Evolutionary conservation across 2,888 invertebrate species (phyloP).

Genomic region (Pandemis heparana): DNA sequence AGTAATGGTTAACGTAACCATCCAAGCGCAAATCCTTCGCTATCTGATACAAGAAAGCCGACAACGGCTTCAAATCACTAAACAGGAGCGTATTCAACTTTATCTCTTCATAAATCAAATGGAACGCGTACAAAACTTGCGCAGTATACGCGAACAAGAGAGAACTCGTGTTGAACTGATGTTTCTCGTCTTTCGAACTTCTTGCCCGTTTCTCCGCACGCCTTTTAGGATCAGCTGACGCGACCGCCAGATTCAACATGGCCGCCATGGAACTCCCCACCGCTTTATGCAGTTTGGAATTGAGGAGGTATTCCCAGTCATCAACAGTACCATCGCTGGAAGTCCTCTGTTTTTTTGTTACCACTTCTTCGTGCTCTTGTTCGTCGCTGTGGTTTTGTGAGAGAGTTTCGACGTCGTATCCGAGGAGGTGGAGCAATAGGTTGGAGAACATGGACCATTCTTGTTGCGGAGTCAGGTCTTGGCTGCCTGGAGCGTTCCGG

Average conservation of each 20-base stretch:
- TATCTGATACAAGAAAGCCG: constrained; percentile 90
- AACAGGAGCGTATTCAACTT: constrained; percentile 91
- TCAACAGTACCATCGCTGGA: constrained; percentile 92
- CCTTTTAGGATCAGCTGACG: constrained; percentile 48
- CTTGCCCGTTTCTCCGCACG: constrained; percentile 5
- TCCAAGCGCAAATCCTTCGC: constrained; percentile 90
- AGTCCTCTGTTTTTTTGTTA: constrained; percentile 91
- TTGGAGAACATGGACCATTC: constrained; percentile 93
- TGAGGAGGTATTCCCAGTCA: constrained; percentile 92
- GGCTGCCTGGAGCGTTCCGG: constrained; percentile 94
- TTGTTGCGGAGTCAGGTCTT: constrained; percentile 89
- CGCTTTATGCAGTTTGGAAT: constrained; percentile 85
- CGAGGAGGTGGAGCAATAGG: constrained; percentile 87
- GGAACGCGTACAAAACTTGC: constrained; percentile 92
- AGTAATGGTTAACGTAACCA: constrained; percentile 92
- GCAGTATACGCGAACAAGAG: constrained; percentile 90
- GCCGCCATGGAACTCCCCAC: constrained; percentile 73
- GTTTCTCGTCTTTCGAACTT: constrained; percentile 58
- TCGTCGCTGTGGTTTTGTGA: constrained; percentile 74
- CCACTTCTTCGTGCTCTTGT: constrained; percentile 76
- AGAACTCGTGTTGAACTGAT: constrained; percentile 87
- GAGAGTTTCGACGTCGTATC: constrained; percentile 89
- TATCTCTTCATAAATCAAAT: constrained; percentile 96
- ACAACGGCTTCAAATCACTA: constrained; percentile 89
- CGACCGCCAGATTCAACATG: constrained; percentile 70